Conservation (phyloP, 92 coral and sea anemone species). For the Zoanthus solanderi region DNA sequence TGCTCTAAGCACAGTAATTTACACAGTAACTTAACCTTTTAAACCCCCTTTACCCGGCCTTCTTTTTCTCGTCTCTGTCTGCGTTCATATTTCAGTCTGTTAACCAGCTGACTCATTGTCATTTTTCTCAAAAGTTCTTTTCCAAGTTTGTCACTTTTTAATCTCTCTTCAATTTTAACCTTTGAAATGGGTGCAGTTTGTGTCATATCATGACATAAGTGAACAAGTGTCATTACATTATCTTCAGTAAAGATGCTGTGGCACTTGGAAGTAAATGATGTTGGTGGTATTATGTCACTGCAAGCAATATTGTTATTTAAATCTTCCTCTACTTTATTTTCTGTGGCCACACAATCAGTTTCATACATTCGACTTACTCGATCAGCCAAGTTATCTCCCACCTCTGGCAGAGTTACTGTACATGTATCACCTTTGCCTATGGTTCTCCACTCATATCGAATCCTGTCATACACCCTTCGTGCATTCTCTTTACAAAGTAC, state of each 20-base stretch:
- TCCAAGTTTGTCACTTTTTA: slow-evolving; percentile 17
- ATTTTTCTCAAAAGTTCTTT: slow-evolving; percentile 18
- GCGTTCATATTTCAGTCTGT: slow-evolving; percentile 50
- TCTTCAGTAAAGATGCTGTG: slow-evolving; percentile 24
- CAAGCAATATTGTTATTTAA: not conserved
- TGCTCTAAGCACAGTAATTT: not conserved
- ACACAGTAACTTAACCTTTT: slow-evolving; percentile 7
- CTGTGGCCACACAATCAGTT: slow-evolving; percentile 21
- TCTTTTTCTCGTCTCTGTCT: slow-evolving; percentile 12
- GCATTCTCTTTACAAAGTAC: slow-evolving; percentile 29
- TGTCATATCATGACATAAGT: slow-evolving; percentile 41
- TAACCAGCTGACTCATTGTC: slow-evolving; percentile 35
- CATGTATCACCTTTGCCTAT: not conserved
- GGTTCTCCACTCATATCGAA: slow-evolving; percentile 41
- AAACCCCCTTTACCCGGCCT: not conserved
- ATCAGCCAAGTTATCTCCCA: not conserved
- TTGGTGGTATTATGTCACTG: slow-evolving; percentile 49
- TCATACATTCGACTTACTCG: slow-evolving; percentile 23
- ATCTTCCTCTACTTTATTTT: slow-evolving; percentile 1
- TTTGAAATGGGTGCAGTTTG: slow-evolving; percentile 41
- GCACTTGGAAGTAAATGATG: slow-evolving; percentile 21
- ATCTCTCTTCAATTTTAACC: slow-evolving; percentile 7
- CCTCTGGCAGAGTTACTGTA: slow-evolving; percentile 6
- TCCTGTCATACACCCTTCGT: slow-evolving; percentile 44
- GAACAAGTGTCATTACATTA: slow-evolving; percentile 17